phyloP scores from a whole-genome alignment of 2,888 invertebrate genomes.

The Caenorhabditis macrosperma region DNA sequence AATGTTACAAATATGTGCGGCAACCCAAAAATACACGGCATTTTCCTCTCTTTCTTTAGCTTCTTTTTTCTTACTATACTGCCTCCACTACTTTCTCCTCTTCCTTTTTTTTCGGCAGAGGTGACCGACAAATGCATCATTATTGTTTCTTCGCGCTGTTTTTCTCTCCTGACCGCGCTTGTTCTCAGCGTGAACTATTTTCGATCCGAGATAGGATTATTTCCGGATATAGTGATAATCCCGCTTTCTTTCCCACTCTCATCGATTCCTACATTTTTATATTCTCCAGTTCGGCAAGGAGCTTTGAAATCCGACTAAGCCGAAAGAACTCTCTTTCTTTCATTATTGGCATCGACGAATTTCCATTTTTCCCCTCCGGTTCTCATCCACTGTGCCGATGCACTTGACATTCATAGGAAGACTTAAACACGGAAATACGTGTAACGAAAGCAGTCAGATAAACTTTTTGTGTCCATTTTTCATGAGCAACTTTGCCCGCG shows the following conservation, averaged over 20 bases:
- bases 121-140: conserved; percentile 12
- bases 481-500: conserved; percentile 13
- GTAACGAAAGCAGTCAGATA: background rate
- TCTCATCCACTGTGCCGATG: background rate
- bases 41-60: conserved; percentile 11
- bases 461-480: conserved; percentile 25
- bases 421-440: conserved; percentile 27
- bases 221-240: conserved; percentile 7
- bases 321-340: conserved; percentile 3
- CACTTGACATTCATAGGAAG: conserved; percentile 18
- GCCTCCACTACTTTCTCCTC: conserved; percentile 6
- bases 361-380: background rate
- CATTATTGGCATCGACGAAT: background rate
- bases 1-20: conserved; percentile 55
- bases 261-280: background rate
- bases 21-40: conserved; percentile 41
- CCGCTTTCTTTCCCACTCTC: background rate
- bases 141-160: background rate
- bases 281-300: background rate
- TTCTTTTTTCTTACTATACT: conserved; percentile 23
- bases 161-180: background rate
- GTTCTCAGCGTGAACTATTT: background rate
- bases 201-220: conserved; percentile 4
- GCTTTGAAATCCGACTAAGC: conserved; percentile 6
- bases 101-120: background rate